A percentile compares a stretch with the other conserved stretches of the same genome.
These are phyloP conservation scores for Isaurus tuberculatus DNA, from an alignment of 92 coral and sea anemone species.

Conservation along the genomic window DNA sequence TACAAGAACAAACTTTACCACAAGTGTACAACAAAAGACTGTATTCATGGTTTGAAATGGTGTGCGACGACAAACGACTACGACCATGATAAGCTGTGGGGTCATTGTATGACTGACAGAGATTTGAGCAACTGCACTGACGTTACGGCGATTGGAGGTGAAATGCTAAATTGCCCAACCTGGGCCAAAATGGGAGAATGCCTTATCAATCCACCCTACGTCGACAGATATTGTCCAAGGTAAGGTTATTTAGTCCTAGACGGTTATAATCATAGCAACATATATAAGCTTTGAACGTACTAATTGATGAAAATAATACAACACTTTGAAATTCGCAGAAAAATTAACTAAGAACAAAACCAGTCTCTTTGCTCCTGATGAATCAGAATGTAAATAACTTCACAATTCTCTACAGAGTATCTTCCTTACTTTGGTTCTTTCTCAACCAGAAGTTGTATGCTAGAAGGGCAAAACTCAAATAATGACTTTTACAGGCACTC, in stretches of 20 bases:
- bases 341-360: no score
- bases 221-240: constrained; percentile 20
- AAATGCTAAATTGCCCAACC: not conserved
- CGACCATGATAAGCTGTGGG: constrained; percentile 30
- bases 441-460: no score
- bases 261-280: not conserved
- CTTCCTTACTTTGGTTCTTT: no score
- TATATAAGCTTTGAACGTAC: not conserved
- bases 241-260: not conserved
- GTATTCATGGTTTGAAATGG: not conserved
- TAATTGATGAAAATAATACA: no score
- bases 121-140: not conserved
- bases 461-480: no score
- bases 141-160: not conserved
- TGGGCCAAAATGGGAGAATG: constrained; percentile 39
- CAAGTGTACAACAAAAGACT: constrained; percentile 5
- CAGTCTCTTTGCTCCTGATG: not conserved
- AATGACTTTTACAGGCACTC: no score
- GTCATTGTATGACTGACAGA: constrained; percentile 1
- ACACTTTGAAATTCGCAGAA: no score
- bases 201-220: constrained; percentile 13
- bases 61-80: constrained; percentile 27
- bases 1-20: constrained; percentile 33
- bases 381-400: no score
- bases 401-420: no score